Conservation (phyloP, 2,797 vertebrate species). For the Zalophus californianus region DNA sequence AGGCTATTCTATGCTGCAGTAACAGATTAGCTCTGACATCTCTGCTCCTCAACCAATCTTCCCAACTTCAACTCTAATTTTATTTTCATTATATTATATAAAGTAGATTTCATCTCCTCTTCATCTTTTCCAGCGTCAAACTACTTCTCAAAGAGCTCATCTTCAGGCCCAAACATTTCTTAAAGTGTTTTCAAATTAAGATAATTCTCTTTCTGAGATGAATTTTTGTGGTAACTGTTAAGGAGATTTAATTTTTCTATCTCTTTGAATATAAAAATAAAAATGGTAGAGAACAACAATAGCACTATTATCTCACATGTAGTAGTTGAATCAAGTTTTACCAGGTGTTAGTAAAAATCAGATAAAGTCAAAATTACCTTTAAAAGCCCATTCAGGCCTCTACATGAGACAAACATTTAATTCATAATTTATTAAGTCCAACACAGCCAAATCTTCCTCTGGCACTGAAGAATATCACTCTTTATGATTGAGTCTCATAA, state of each 20-base stretch:
- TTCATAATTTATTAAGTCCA: conserved; percentile 1
- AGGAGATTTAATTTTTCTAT: not conserved
- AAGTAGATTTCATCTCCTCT: not conserved
- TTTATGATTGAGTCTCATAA: not conserved
- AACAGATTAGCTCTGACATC: not conserved
- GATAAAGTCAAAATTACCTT: not conserved
- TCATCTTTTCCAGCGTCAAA: not conserved
- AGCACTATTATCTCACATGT: not conserved
- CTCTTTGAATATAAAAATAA: not conserved
- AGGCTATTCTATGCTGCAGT: not conserved
- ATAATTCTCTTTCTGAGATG: not conserved
- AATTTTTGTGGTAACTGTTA: not conserved
- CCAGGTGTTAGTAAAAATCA: not conserved
- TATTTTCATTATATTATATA: not conserved
- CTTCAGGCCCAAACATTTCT: conserved; percentile 3
- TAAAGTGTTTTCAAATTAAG: conserved; percentile 19
- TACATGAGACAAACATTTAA: not conserved
- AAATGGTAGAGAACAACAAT: not conserved
- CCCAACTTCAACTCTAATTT: not conserved
- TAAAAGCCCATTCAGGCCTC: not conserved
- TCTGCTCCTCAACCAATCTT: not conserved
- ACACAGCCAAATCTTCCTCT: not conserved
- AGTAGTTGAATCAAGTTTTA: not conserved
- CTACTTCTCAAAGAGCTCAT: not conserved
- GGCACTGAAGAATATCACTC: not conserved